These are phyloP conservation scores for Gouania willdenowi DNA, from an alignment of 2,797 vertebrate species.

Conservation along the genomic window DNA sequence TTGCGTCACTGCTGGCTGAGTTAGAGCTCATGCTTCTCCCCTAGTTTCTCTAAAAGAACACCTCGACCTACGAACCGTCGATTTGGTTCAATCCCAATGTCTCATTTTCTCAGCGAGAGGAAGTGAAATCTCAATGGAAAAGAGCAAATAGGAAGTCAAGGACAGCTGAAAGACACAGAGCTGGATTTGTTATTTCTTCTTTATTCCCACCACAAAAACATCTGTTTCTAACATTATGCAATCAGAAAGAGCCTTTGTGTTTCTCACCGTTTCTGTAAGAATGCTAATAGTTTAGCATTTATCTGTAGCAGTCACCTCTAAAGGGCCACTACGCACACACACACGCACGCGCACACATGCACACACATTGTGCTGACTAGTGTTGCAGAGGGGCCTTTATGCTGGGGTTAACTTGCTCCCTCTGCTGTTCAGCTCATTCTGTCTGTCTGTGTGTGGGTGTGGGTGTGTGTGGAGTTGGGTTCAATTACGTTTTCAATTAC, in stretches of 20 bases:
- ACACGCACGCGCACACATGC: background rate
- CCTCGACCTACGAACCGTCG: slow-evolving; percentile 18
- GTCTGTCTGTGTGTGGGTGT: background rate
- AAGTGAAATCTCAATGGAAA: slow-evolving; percentile 37
- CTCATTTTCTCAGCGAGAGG: slow-evolving; percentile 40
- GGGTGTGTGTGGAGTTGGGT: too few species aligned
- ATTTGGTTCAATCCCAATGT: slow-evolving; percentile 28
- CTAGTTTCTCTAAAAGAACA: slow-evolving; percentile 47
- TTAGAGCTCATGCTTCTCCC: slow-evolving; percentile 46
- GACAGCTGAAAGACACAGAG: slow-evolving; percentile 60
- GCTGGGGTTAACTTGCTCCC: slow-evolving; percentile 46
- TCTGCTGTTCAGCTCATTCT: slow-evolving; percentile 60
- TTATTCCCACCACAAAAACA: too few species aligned
- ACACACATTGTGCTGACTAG: slow-evolving; percentile 4
- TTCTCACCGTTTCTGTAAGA: too few species aligned
- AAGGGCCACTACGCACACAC: slow-evolving; percentile 2
- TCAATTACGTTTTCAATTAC: too few species aligned
- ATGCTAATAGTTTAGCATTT: slow-evolving; percentile 7
- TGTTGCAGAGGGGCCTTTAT: slow-evolving; percentile 9
- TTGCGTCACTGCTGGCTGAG: slow-evolving; percentile 75
- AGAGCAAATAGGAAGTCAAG: slow-evolving; percentile 44
- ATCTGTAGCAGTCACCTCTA: slow-evolving; percentile 33
- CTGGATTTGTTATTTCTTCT: too few species aligned
- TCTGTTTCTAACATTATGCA: too few species aligned
- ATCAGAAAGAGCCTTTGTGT: too few species aligned